A percentile compares a stretch with the other conserved stretches of the same genome.
These are phyloP conservation scores for Whitmania pigra DNA, from an alignment of 1,140 invertebrate species.

Conservation along the genomic window DNA sequence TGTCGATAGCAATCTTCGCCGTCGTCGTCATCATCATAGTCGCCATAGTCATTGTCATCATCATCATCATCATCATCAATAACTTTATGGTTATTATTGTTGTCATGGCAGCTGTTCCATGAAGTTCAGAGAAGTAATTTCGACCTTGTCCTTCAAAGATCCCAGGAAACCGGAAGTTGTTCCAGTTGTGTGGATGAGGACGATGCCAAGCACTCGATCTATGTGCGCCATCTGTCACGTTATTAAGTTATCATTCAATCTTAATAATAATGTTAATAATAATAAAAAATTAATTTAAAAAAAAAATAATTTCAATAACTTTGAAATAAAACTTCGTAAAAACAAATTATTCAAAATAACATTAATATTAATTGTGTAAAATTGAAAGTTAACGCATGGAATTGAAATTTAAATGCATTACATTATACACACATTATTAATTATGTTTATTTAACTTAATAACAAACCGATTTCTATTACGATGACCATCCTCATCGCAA, in stretches of 20 bases:
- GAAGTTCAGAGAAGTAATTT: conserved; percentile 3
- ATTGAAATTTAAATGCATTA: too few species aligned
- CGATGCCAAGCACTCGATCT: conserved; percentile 58
- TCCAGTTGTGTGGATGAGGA: conserved; percentile 74
- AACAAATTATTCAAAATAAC: background rate
- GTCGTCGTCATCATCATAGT: too few species aligned
- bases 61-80: background rate
- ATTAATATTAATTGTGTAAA: background rate
- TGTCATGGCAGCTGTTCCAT: background rate
- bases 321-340: background rate
- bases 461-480: too few species aligned
- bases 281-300: conserved; percentile 16
- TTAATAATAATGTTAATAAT: conserved; percentile 37
- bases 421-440: too few species aligned
- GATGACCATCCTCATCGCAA: too few species aligned
- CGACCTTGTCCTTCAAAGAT: conserved; percentile 67
- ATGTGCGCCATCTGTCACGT: conserved; percentile 52
- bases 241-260: background rate
- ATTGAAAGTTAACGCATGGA: too few species aligned
- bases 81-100: background rate
- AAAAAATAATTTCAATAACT: background rate
- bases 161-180: conserved; percentile 74
- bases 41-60: background rate
- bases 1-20: too few species aligned
- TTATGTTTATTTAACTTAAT: too few species aligned